Base-by-base conservation (phyloP, 2,797 vertebrate species). In the Rallus crepitans region DNA sequence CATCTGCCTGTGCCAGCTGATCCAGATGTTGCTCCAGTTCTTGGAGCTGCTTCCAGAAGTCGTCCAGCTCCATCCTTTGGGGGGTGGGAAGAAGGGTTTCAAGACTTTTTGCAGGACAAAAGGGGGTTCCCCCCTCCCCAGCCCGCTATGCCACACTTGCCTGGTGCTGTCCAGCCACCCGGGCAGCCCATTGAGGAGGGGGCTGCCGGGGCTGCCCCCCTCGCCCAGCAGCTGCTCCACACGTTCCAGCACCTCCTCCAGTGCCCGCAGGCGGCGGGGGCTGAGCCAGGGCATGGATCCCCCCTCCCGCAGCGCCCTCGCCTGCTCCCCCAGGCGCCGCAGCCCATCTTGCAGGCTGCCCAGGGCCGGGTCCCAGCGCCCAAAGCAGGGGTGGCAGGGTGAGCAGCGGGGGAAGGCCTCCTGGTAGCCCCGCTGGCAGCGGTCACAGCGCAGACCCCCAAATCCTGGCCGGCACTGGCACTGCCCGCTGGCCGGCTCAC, bases 301-400 rank as follows among this genome's bases (percentile, higher is more conserved):
- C 71, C 48, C 98, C 93, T 98, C 97, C 92, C 82, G 73, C 71
- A 99, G 98, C 8, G 92, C 97, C 25, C 86, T 64, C 4, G 97
- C 95, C 4, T 90, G 89, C 12, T 89, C 64, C 73, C 97, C 92
- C 39, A 99, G 95, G 73, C 56, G 92, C 7, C 83, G 97, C 92
- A 99, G 96, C 85, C 98, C 77, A 0, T 97, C 90, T 60, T 8
- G 91, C 15, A 99, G 92, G 89, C 97, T 96, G 85, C 95, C 97
- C 73, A 99, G 81, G 0, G 76, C 63, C 2, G 92, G 96, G 31
- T 99, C 98, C 99, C 99, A 99, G 71, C 95, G 98, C 92, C 97
- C 92, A 42, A 99, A 99, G 97, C 99, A 99, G 42, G 98, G 96
- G 86, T 99, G 99, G 96, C 99, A 99, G 60, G 94, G 96, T 0